These are phyloP conservation scores for Slavum lentiscoides DNA, from an alignment of 2,888 invertebrate species.

Conservation along the genomic window DNA sequence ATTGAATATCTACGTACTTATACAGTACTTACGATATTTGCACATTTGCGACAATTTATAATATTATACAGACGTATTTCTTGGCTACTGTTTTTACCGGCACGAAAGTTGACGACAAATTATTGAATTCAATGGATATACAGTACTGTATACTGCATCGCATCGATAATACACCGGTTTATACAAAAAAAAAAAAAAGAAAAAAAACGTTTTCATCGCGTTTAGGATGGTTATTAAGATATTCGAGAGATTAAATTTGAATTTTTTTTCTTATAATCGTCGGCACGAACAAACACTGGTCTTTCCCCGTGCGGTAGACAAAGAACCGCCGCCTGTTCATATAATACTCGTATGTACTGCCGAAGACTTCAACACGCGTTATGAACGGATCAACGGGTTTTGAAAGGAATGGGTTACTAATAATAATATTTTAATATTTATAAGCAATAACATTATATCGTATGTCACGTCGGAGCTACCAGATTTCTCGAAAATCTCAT, in stretches of 20 bases:
- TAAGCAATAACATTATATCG: slow-evolving; percentile 46
- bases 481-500: slow-evolving; percentile 28
- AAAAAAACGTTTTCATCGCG: no score
- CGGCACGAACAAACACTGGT: slow-evolving; percentile 45
- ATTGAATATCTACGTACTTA: no score
- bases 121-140: no score
- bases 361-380: slow-evolving; percentile 51
- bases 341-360: neutral
- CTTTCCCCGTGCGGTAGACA: slow-evolving; percentile 23
- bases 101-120: no score
- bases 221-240: neutral
- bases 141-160: no score
- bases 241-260: slow-evolving; percentile 5
- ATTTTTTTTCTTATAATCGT: neutral
- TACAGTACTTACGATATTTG: no score
- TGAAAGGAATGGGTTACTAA: slow-evolving; percentile 24
- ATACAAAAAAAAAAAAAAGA: no score
- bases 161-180: no score
- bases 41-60: no score
- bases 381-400: slow-evolving; percentile 51
- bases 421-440: slow-evolving; percentile 35
- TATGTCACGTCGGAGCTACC: slow-evolving; percentile 50
- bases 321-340: slow-evolving; percentile 47
- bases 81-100: no score
- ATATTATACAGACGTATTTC: no score